phyloP scores from a whole-genome alignment of 2,888 invertebrate genomes.

The Tuta absoluta region DNA sequence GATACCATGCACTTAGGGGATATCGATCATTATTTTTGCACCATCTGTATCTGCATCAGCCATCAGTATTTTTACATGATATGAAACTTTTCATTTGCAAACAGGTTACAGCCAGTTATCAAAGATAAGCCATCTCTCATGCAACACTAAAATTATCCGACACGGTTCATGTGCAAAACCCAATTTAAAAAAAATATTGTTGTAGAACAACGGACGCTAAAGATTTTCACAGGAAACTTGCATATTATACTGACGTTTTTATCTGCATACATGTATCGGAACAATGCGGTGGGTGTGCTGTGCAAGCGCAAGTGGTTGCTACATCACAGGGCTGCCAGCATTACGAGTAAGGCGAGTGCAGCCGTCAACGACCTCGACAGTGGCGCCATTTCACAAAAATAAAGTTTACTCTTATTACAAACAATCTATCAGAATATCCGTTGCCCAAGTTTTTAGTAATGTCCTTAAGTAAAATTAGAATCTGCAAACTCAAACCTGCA shows the following conservation, averaged over 20 bases:
- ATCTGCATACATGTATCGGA: slow-evolving; percentile 12
- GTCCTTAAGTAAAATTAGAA: no score
- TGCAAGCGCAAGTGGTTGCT: slow-evolving; percentile 14
- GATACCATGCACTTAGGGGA: neutral
- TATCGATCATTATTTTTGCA: neutral
- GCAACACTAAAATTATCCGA: slow-evolving; percentile 25
- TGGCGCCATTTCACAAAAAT: no score
- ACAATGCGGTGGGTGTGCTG: slow-evolving; percentile 18
- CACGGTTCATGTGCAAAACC: slow-evolving; percentile 13
- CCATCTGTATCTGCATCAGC: neutral
- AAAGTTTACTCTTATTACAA: no score
- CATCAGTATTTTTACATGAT: neutral
- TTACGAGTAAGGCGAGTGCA: no score
- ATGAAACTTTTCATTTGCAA: neutral
- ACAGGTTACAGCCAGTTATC: neutral
- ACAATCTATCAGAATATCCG: no score
- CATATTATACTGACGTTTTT: slow-evolving; percentile 7
- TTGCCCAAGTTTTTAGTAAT: no score
- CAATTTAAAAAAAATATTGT: neutral
- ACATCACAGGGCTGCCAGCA: neutral
- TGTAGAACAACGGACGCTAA: slow-evolving; percentile 10
- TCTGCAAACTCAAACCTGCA: no score
- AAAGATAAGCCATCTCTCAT: slow-evolving; percentile 4
- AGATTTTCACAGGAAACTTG: slow-evolving; percentile 13
- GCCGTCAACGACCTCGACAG: no score